These are phyloP conservation scores for Cyprinodon tularosa DNA, from an alignment of 2,113 vertebrate species.

Conservation along the genomic window DNA sequence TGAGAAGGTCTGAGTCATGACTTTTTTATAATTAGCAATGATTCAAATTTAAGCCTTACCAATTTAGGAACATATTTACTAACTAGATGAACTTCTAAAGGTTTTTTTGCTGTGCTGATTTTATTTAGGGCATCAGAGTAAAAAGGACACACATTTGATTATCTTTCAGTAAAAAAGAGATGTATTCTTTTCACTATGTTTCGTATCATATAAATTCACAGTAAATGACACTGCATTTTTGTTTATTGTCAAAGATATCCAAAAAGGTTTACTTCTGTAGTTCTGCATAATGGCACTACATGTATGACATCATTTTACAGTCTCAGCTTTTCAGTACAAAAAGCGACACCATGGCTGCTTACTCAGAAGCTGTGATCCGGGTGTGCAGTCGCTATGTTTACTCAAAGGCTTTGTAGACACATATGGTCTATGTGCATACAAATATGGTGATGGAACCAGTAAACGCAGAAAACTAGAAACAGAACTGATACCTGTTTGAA, in stretches of 20 bases:
- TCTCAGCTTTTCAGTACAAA: neutral
- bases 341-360: neutral
- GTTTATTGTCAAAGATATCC: neutral
- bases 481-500: conserved; percentile 30
- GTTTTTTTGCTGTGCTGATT: neutral
- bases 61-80: neutral
- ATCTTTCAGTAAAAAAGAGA: neutral
- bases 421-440: conserved; percentile 28
- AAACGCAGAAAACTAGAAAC: conserved; percentile 1
- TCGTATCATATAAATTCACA: neutral
- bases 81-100: neutral
- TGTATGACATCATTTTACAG: neutral
- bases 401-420: neutral
- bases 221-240: neutral
- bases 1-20: neutral
- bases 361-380: conserved; percentile 1
- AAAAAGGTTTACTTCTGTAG: neutral
- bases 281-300: neutral
- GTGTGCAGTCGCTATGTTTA: conserved; percentile 33
- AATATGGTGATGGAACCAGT: conserved; percentile 12
- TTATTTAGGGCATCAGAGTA: neutral
- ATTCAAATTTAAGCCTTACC: neutral
- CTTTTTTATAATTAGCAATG: neutral
- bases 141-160: neutral
- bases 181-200: neutral